phyloP scores from a whole-genome alignment of 2,888 invertebrate genomes.

The Drosophila kanekoi region DNA sequence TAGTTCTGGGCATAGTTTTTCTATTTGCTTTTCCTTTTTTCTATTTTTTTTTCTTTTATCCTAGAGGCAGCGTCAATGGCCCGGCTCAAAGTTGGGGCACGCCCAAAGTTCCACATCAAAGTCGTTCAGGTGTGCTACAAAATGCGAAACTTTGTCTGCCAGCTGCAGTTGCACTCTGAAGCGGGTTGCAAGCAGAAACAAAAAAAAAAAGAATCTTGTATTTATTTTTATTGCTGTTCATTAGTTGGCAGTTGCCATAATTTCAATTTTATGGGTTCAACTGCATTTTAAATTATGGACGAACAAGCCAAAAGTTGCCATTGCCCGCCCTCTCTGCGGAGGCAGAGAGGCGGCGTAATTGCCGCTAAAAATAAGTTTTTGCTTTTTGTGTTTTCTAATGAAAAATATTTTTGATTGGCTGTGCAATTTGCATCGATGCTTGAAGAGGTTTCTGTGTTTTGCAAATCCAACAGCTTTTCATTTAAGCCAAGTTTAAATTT shows the following conservation, averaged over 20 bases:
- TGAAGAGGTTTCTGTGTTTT: neutral
- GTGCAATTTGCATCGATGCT: slow-evolving; percentile 15
- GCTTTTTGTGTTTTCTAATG: neutral
- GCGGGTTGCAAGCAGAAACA: neutral
- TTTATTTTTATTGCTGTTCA: slow-evolving; percentile 79
- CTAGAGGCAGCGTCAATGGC: slow-evolving; percentile 9
- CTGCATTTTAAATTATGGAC: slow-evolving; percentile 38
- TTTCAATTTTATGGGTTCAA: slow-evolving; percentile 67
- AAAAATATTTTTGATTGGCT: slow-evolving; percentile 31
- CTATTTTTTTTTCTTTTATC: neutral
- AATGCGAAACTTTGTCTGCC: slow-evolving; percentile 62
- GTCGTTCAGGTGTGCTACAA: slow-evolving; percentile 67
- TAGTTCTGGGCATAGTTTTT: slow-evolving; percentile 43
- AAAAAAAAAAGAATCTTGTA: slow-evolving; percentile 30
- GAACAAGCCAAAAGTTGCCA: slow-evolving; percentile 27
- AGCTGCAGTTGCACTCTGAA: slow-evolving; percentile 24
- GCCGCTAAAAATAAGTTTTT: slow-evolving; percentile 5
- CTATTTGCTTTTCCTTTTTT: neutral
- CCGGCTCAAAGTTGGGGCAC: slow-evolving; percentile 21
- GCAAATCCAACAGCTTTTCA: neutral
- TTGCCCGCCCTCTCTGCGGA: neutral
- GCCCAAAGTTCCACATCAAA: slow-evolving; percentile 41
- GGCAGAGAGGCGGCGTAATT: neutral
- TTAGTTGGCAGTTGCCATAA: slow-evolving; percentile 73
- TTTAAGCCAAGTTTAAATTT: neutral